Evolutionary conservation across 2,797 vertebrate species (phyloP), one percentile per base, ranked within the genome.

Genomic region (Micromesistius poutassou): DNA sequence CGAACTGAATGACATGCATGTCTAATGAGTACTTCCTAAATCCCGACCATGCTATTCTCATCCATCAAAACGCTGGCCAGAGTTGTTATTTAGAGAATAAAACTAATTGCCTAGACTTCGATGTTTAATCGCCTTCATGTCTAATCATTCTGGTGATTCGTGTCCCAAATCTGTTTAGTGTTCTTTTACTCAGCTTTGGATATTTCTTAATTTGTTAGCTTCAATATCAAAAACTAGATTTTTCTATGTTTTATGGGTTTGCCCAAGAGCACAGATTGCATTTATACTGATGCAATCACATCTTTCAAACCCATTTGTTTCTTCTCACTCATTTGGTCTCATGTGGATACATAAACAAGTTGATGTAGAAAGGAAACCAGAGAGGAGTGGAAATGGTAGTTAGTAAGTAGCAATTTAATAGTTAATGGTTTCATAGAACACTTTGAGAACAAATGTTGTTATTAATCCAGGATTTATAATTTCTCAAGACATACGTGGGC

Each of bases 1-100:
- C 78, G 79, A 74, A 72, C 40, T 0, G 25, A 78, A 88, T 89
- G 74, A 86, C 84, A 79, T 78, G 6, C 74, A 85, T 80, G 33
- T 76, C 76, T 73, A 68, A 68, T 28, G 12, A 68, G 13, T 1
- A 0, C 35, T 80, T 42, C 33, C 35, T 6, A 73, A 30, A 74
- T 13, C 55, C 76, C 72, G 73, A 46, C 13, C 33, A 25, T 19
- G 4, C 10, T 74, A 33, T 14, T 73, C 25, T 35, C 50, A 81
- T 78, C 22, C 46, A 31, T 84, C 35, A 76, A 13, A 71, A 36
- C n/a, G 19, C 30, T 30, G 25, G 74, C n/a, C 70, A 35, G 30
- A 16, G 74, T 16, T 25, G n/a, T 50, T 76, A 13, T 35, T 31
- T 40, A 55, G 42, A 19, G 14, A 22, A 13, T 16, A 62, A n/a